These are phyloP conservation scores for Setophaga petechia DNA, from an alignment of 2,113 vertebrate genomes.

Conservation along the genomic window DNA sequence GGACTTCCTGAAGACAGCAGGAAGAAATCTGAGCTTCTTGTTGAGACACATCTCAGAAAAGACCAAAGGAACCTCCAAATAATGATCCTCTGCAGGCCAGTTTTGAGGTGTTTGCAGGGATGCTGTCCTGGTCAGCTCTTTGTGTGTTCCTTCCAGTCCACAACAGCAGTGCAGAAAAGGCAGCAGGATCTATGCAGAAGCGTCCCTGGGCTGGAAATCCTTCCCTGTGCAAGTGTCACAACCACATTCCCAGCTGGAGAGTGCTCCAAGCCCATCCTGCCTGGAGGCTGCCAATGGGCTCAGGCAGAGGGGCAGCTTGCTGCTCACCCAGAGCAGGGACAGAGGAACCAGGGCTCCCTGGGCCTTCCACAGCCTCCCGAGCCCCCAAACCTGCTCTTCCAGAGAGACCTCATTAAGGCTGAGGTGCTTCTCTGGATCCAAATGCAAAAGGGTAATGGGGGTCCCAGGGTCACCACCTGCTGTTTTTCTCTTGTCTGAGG, in stretches of 20 bases:
- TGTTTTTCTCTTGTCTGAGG: constrained; percentile 26
- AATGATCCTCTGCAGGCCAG: too few relatives aligned
- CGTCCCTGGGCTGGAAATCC: neutral
- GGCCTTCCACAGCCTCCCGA: neutral
- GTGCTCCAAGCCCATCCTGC: neutral
- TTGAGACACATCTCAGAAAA: neutral
- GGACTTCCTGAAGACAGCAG: neutral
- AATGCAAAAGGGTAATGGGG: neutral
- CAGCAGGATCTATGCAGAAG: neutral
- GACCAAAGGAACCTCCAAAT: neutral
- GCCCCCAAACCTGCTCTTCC: neutral
- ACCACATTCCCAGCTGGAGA: neutral
- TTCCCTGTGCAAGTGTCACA: neutral
- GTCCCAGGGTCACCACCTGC: neutral
- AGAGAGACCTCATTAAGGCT: neutral
- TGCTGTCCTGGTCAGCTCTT: neutral
- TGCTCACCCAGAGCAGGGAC: neutral
- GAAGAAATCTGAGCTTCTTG: neutral
- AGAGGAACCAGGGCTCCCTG: neutral
- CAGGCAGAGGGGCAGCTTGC: neutral
- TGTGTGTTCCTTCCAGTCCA: neutral
- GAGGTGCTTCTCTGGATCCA: neutral
- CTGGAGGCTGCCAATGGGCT: neutral
- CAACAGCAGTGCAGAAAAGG: neutral
- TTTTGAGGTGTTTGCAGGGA: neutral